These are phyloP conservation scores for Protaetia brevitarsis DNA, from an alignment of 1,140 invertebrate genomes.

Conservation along the genomic window DNA sequence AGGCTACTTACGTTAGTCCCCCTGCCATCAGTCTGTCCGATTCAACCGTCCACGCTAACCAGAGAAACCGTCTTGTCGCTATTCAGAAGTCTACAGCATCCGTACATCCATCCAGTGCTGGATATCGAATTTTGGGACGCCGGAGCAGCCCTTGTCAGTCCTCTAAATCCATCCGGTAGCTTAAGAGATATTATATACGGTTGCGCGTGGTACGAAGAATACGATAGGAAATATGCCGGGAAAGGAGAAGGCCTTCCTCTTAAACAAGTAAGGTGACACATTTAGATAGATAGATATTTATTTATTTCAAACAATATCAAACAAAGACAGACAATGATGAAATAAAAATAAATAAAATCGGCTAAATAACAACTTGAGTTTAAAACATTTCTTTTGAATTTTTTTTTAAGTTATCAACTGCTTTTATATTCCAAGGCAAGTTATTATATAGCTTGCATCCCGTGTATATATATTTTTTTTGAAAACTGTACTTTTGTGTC, in stretches of 20 bases:
- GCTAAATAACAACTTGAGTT: too few species aligned
- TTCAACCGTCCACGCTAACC: conserved; percentile 51
- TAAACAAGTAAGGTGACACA: conserved; percentile 39
- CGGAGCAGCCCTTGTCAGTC: conserved; percentile 71
- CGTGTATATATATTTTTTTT: too few species aligned
- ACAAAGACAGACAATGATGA: too few species aligned
- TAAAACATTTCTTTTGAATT: not conserved
- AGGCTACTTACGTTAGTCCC: conserved; percentile 77
- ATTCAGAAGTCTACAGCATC: conserved; percentile 83
- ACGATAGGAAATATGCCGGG: conserved; percentile 36
- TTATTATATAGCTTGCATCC: too few species aligned
- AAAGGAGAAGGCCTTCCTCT: conserved; percentile 41
- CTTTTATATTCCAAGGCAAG: not conserved
- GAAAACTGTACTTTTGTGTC: too few species aligned
- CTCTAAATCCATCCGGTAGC: conserved; percentile 78
- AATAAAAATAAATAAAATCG: too few species aligned
- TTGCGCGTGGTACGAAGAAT: conserved; percentile 41
- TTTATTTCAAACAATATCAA: too few species aligned
- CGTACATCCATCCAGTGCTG: conserved; percentile 85
- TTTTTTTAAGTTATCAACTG: not conserved
- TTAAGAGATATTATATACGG: conserved; percentile 83
- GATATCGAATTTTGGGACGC: conserved; percentile 67
- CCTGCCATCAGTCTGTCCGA: conserved; percentile 56
- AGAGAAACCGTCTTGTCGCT: conserved; percentile 71
- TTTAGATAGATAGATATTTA: too few species aligned